phyloP scores from a whole-genome alignment of 92 coral and sea anemone species.

The Epizoanthus scotinus region DNA sequence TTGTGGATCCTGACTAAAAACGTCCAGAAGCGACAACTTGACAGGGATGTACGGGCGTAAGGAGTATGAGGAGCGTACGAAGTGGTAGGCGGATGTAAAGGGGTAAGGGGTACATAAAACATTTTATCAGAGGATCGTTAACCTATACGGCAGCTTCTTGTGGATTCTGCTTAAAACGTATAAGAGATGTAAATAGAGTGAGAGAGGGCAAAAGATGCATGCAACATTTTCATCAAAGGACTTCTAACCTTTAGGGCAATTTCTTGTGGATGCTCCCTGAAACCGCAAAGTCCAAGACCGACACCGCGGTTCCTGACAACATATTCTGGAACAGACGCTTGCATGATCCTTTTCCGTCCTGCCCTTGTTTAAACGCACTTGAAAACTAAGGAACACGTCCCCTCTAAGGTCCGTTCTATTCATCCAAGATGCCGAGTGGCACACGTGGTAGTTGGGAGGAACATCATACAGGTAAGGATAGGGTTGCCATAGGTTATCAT shows the following conservation, averaged over 20 bases:
- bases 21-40: conserved; percentile 81
- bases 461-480: conserved; percentile 82
- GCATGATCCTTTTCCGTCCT: conserved; percentile 73
- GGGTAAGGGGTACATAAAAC: too few relatives aligned
- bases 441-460: conserved; percentile 65
- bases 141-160: too few relatives aligned
- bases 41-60: too few relatives aligned
- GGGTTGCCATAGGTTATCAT: conserved; percentile 69
- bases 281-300: conserved; percentile 83
- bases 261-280: conserved; percentile 76
- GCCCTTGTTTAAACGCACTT: conserved; percentile 72
- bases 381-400: conserved; percentile 87
- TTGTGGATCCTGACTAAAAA: conserved; percentile 72
- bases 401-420: conserved; percentile 85
- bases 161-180: too few relatives aligned
- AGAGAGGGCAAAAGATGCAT: too few relatives aligned
- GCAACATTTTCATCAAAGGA: neutral
- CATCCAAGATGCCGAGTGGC: conserved; percentile 69
- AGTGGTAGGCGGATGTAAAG: too few relatives aligned
- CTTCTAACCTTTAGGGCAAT: conserved; percentile 76
- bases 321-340: conserved; percentile 78
- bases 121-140: too few relatives aligned
- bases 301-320: conserved; percentile 83
- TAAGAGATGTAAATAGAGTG: too few relatives aligned
- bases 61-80: too few relatives aligned